phyloP scores from a whole-genome alignment of 2,113 vertebrate genomes.

The Monarcha castaneiventris region DNA sequence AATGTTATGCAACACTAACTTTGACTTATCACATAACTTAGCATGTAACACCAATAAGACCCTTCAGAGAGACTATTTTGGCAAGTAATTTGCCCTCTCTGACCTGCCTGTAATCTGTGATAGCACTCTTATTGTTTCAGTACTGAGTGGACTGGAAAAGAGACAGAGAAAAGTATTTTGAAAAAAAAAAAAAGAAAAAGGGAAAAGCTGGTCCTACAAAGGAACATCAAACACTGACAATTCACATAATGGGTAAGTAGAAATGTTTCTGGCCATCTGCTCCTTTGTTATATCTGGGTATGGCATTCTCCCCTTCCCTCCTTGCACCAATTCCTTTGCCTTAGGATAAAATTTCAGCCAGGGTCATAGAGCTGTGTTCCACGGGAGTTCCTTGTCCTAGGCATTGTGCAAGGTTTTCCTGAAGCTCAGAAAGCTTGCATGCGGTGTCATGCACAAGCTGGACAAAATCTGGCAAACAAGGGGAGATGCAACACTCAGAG shows the following conservation, averaged over 20 bases:
- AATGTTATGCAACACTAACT: slow-evolving; percentile 58
- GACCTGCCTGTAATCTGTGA: slow-evolving; percentile 52
- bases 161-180: not conserved
- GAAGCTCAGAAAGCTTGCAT: not conserved
- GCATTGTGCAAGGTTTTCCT: not conserved
- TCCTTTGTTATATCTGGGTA: not conserved
- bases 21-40: slow-evolving; percentile 62
- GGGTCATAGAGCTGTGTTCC: rapidly evolving
- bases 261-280: not conserved
- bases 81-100: slow-evolving; percentile 60
- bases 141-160: not conserved
- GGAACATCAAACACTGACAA: not conserved
- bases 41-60: slow-evolving; percentile 24
- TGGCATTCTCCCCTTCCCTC: too few species aligned
- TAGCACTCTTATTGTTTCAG: slow-evolving; percentile 25
- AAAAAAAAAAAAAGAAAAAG: not conserved
- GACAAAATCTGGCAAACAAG: not conserved
- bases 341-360: not conserved
- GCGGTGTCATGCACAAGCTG: rapidly evolving
- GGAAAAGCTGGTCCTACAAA: not conserved
- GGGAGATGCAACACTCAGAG: not conserved
- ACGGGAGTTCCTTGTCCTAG: not conserved
- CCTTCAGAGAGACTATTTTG: slow-evolving; percentile 50
- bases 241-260: not conserved
- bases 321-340: not conserved